phyloP scores from a whole-genome alignment of 2,797 vertebrate species.

The Neosilurus hyrtlii region DNA sequence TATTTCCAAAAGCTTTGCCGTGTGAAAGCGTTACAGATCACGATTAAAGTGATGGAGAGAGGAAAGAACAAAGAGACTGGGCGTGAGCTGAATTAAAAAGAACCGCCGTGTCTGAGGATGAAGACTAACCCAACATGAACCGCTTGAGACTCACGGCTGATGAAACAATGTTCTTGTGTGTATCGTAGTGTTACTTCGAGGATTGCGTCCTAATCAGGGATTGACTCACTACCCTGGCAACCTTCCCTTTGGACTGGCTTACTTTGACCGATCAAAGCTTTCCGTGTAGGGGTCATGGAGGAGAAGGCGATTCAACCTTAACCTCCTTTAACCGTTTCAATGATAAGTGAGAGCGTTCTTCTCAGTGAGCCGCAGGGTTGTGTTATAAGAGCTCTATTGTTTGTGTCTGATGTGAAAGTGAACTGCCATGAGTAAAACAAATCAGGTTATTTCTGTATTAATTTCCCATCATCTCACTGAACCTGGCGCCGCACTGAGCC shows the following conservation, averaged over 20 bases:
- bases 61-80: conserved; percentile 5
- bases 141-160: not conserved
- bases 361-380: conserved; percentile 26
- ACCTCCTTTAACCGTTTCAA: conserved; percentile 28
- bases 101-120: not conserved
- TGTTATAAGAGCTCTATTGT: conserved; percentile 34
- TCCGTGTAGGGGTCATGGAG: not conserved
- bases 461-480: conserved; percentile 42
- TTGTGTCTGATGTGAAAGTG: conserved; percentile 28
- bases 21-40: conserved; percentile 9
- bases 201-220: conserved; percentile 15
- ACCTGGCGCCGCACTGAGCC: conserved; percentile 25
- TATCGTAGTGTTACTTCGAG: not conserved
- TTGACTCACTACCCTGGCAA: conserved; percentile 22
- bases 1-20: conserved; percentile 23
- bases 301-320: conserved; percentile 21
- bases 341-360: conserved; percentile 32
- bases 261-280: conserved; percentile 26
- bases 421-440: conserved; percentile 27
- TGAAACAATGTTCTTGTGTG: not conserved
- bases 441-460: conserved; percentile 25
- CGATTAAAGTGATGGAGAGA: conserved; percentile 2
- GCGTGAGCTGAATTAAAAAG: conserved; percentile 2
- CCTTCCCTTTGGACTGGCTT: not conserved
- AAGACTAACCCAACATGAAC: not conserved